Evolutionary conservation across 2,113 vertebrate species (phyloP).

Genomic region (Prinia subflava): DNA sequence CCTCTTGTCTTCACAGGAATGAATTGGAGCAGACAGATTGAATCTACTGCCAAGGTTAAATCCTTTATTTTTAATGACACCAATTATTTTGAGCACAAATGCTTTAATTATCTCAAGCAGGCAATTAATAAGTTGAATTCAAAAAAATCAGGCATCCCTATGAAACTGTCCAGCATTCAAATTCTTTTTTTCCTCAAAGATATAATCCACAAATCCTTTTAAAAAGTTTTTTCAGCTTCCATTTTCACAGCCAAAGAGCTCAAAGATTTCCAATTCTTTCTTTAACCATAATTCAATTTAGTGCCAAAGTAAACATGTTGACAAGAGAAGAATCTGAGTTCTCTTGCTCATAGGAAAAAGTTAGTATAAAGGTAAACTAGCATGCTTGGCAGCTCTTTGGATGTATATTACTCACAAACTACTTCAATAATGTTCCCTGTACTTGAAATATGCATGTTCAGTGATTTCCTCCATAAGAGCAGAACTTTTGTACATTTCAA

Average conservation of each 20-base stretch:
- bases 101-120: conserved; percentile 64
- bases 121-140: conserved; percentile 63
- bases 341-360: background rate
- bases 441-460: background rate
- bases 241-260: background rate
- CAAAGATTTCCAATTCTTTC: background rate
- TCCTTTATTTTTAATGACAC: conserved; percentile 59
- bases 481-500: background rate
- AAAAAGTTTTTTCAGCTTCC: background rate
- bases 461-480: background rate
- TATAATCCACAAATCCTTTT: background rate
- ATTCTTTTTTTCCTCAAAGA: conserved; percentile 5
- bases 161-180: conserved; percentile 24
- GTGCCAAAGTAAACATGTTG: background rate
- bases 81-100: conserved; percentile 67
- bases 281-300: background rate
- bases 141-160: conserved; percentile 27
- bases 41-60: conserved; percentile 61
- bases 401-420: background rate
- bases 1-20: background rate
- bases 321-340: background rate
- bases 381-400: background rate
- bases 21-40: conserved; percentile 50
- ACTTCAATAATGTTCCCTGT: background rate
- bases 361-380: background rate